phyloP scores from a whole-genome alignment of 2,888 invertebrate genomes.

The Cataglyphis altisquamis region DNA sequence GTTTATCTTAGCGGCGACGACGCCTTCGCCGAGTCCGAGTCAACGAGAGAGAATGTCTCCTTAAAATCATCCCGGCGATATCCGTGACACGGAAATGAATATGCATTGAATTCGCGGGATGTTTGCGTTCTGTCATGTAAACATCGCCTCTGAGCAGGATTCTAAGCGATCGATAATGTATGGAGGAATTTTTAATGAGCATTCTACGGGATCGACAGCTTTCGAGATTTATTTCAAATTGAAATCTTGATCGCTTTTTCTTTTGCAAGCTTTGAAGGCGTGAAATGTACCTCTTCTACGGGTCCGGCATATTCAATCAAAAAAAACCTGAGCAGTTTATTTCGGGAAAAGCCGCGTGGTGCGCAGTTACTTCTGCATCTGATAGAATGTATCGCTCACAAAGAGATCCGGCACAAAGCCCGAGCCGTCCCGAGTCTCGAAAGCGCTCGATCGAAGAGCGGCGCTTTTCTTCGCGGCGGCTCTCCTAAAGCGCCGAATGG shows the following conservation, averaged over 20 bases:
- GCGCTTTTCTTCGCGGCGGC: slow-evolving; percentile 57
- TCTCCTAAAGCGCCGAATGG: slow-evolving; percentile 43
- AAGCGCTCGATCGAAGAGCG: slow-evolving; percentile 55
- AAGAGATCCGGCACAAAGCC: slow-evolving; percentile 61
- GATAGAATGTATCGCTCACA: slow-evolving; percentile 57
- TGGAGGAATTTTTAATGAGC: neutral
- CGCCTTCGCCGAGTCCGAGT: slow-evolving; percentile 12
- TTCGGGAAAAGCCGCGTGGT: slow-evolving; percentile 13
- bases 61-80: slow-evolving; percentile 56
- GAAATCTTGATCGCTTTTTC: neutral
- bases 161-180: slow-evolving; percentile 18
- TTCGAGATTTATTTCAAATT: neutral
- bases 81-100: slow-evolving; percentile 26
- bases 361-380: slow-evolving; percentile 56
- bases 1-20: slow-evolving; percentile 80
- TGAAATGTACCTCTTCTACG: neutral
- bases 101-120: slow-evolving; percentile 25
- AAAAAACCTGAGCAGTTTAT: slow-evolving; percentile 25
- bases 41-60: slow-evolving; percentile 38
- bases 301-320: slow-evolving; percentile 15
- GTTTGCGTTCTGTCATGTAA: slow-evolving; percentile 29
- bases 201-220: too few species aligned
- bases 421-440: slow-evolving; percentile 47
- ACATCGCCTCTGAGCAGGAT: neutral
- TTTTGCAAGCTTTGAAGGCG: neutral